Evolutionary conservation across 2,888 invertebrate species (phyloP), one percentile per base, ranked within the genome.

Genomic region (Microctonus aethiopoides): DNA sequence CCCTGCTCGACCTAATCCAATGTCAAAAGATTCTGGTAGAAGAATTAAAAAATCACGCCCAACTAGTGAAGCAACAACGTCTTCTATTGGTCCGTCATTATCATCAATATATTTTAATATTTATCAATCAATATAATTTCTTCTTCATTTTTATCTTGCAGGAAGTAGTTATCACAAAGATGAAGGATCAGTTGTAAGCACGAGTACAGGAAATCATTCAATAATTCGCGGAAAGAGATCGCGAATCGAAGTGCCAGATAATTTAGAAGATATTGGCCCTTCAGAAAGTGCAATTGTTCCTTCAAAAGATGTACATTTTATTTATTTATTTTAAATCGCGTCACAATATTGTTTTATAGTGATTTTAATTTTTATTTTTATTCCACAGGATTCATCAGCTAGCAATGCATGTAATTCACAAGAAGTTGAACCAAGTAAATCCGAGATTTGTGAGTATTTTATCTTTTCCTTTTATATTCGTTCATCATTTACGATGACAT

Each of bases 201-300:
- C 76, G 65, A 80, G 74, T 69, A 75, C 78, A 56, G 63, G 78
- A 54, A 77, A 77, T 57, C 78, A 77, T 71, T 73, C 77, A 34
- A 79, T 73, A 67, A 83, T 80, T 73, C 70, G 82, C 34, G 84
- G 79, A 71, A 86, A 86, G 75, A 77, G 84, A 66, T 82, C 84
- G 54, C 80, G 81, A 68, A 77, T 83, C 59, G 80, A 81, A 29
- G 80, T 81, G 51, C 70, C 77, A 29, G 78, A 80, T 16, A 71
- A 60, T 34, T 26, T 60, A n/a, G 36, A n/a, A 10, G 68, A 72
- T 24, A 70, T 59, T 63, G 63, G 39, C 26, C 66, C 36, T n/a
- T 54, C 66, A 52, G 68, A 76, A 51, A 72, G 76, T 51, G 51
- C 66, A 62, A 74, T 32, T 22, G 34, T 70, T 26, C 56, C 68